These are phyloP conservation scores for Thunnus thynnus DNA, from an alignment of 2,113 vertebrate genomes.

Conservation along the genomic window DNA sequence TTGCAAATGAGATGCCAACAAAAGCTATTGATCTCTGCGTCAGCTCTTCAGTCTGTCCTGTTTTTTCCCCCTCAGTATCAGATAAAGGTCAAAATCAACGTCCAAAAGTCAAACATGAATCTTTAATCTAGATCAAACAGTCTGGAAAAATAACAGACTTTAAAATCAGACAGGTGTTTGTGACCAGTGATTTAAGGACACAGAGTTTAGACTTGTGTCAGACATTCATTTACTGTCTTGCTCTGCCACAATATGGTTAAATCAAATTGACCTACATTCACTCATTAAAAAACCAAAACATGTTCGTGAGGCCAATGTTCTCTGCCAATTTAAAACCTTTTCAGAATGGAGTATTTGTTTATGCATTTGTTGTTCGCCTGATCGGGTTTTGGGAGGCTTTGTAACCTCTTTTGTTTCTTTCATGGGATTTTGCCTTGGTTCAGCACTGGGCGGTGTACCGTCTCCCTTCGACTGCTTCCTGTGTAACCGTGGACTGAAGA, in stretches of 20 bases:
- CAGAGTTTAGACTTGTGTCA: neutral
- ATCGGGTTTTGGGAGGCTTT: conserved; percentile 35
- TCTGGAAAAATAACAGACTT: no score
- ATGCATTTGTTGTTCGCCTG: conserved; percentile 14
- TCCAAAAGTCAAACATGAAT: neutral
- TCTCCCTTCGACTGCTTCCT: conserved; percentile 96
- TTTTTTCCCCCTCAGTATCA: neutral
- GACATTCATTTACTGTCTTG: neutral
- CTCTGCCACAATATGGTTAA: neutral
- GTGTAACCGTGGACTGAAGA: conserved; percentile 94
- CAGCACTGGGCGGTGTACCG: conserved; percentile 91
- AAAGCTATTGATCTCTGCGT: neutral
- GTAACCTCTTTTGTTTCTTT: neutral
- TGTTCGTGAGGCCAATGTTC: conserved; percentile 11
- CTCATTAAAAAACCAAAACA: conserved; percentile 23
- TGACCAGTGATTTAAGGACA: neutral
- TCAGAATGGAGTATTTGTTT: conserved; percentile 20
- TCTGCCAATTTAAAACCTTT: conserved; percentile 17
- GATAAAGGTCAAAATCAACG: neutral
- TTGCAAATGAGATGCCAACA: no score
- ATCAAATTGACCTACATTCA: conserved; percentile 43
- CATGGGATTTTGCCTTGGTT: neutral
- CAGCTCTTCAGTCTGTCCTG: neutral
- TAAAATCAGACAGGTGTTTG: no score
- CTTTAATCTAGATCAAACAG: no score